Percentiles rank a stretch among this genome's conserved stretches.
phyloP scores from a whole-genome alignment of 2,888 invertebrate genomes.

The Panzeria rudis region DNA sequence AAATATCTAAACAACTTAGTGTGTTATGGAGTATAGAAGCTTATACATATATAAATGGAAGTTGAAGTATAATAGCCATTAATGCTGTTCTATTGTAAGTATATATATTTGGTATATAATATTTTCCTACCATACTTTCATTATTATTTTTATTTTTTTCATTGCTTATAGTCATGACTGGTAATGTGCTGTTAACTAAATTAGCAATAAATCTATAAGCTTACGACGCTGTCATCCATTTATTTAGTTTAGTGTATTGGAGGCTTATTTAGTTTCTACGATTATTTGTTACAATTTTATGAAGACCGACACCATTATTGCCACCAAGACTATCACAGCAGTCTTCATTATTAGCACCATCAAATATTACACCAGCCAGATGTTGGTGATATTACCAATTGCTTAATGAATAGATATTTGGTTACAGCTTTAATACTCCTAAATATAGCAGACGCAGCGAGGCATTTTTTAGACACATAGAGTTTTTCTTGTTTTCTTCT shows the following conservation, averaged over 20 bases:
- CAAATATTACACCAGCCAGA: slow-evolving; percentile 19
- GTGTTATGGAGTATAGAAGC: not conserved
- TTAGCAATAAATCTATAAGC: slow-evolving; percentile 60
- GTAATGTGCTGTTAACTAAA: slow-evolving; percentile 59
- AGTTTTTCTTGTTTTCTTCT: too few species aligned
- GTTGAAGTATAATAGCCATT: not conserved
- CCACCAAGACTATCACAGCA: not conserved
- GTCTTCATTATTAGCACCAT: slow-evolving; percentile 1
- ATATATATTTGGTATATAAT: not conserved
- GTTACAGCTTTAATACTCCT: not conserved
- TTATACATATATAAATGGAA: not conserved
- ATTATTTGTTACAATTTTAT: slow-evolving; percentile 27
- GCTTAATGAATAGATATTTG: slow-evolving; percentile 30
- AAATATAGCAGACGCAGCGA: not conserved
- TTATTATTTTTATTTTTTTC: not conserved
- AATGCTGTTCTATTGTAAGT: not conserved
- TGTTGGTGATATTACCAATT: not conserved
- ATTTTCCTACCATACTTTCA: slow-evolving; percentile 32
- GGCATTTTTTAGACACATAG: not conserved
- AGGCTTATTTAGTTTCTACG: slow-evolving; percentile 1
- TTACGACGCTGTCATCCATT: slow-evolving; percentile 28
- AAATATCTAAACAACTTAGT: too few species aligned
- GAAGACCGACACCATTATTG: not conserved
- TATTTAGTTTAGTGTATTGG: not conserved
- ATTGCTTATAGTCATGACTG: slow-evolving; percentile 27